Conservation (phyloP, 2,888 invertebrate species). For the Mantis religiosa region DNA sequence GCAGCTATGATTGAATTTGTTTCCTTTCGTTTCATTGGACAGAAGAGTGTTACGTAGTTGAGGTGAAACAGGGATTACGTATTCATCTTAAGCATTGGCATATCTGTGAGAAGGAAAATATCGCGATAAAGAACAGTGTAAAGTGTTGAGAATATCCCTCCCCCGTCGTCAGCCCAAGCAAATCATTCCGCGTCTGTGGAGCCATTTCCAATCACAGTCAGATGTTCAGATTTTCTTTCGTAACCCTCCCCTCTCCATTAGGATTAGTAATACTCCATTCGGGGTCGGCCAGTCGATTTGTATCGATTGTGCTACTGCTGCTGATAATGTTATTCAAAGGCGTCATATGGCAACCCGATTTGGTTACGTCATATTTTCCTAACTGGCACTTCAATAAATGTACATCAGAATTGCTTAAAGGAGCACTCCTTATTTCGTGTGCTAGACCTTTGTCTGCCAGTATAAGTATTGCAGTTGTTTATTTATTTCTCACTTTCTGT, state of each 20-base stretch:
- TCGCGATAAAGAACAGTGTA: not conserved
- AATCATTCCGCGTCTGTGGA: slow-evolving; percentile 4
- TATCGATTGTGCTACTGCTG: not conserved
- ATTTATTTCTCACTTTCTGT: too few species aligned
- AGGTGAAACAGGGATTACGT: not conserved
- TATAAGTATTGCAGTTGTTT: too few species aligned
- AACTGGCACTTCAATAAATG: not conserved
- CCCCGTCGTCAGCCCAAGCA: not conserved
- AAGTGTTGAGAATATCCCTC: not conserved
- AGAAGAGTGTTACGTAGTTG: too few species aligned
- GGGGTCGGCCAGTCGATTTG: not conserved
- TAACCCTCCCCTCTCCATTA: not conserved
- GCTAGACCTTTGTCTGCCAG: too few species aligned
- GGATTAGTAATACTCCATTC: not conserved
- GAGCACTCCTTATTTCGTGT: too few species aligned
- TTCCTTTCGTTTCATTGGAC: too few species aligned
- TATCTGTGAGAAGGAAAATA: too few species aligned
- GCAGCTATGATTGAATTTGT: too few species aligned
- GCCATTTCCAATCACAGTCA: slow-evolving; percentile 9
- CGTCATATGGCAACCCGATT: not conserved
- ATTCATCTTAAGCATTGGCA: not conserved
- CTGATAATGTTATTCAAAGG: not conserved
- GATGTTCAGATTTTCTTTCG: slow-evolving; percentile 6
- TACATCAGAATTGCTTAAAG: too few species aligned
- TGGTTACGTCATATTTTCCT: not conserved